Evolutionary conservation across 1,140 invertebrate genomes (phyloP).

Genomic region (Listronotus bonariensis): DNA sequence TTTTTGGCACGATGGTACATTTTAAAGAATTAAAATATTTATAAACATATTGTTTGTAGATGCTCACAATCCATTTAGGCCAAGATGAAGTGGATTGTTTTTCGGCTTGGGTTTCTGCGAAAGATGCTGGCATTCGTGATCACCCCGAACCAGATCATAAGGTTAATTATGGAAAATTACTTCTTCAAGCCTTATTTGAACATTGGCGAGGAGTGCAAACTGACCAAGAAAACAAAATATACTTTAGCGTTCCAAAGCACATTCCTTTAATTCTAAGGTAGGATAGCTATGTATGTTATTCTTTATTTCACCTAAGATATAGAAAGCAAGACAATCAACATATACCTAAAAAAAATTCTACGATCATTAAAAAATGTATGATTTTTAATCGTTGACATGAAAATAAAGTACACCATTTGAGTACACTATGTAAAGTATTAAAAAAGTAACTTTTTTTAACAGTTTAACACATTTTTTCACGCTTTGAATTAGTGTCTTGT

Average conservation of each 20-base stretch:
- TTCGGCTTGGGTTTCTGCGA: slow-evolving; percentile 96
- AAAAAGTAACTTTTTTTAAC: no score
- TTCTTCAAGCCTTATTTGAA: slow-evolving; percentile 93
- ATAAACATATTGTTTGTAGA: slow-evolving; percentile 60
- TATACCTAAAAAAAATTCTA: no score
- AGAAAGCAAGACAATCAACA: no score
- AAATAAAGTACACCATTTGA: no score
- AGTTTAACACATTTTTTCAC: no score
- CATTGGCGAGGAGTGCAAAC: slow-evolving; percentile 85
- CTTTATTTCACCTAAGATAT: background rate
- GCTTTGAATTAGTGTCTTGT: no score
- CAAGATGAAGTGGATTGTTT: slow-evolving; percentile 98
- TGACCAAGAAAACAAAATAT: slow-evolving; percentile 75
- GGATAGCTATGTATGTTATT: slow-evolving; percentile 2
- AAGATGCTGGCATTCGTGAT: slow-evolving; percentile 85
- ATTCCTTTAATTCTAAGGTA: slow-evolving; percentile 97
- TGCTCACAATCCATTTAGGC: slow-evolving; percentile 95
- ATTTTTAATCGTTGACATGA: no score
- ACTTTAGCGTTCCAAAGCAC: slow-evolving; percentile 92
- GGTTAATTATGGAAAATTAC: slow-evolving; percentile 95
- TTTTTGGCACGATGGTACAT: no score
- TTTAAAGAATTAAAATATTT: background rate
- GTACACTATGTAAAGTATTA: no score
- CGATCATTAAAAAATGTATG: no score
- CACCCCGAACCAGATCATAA: slow-evolving; percentile 83